Evolutionary conservation across 2,888 invertebrate species (phyloP).

Genomic region (Lepidonotus clava): DNA sequence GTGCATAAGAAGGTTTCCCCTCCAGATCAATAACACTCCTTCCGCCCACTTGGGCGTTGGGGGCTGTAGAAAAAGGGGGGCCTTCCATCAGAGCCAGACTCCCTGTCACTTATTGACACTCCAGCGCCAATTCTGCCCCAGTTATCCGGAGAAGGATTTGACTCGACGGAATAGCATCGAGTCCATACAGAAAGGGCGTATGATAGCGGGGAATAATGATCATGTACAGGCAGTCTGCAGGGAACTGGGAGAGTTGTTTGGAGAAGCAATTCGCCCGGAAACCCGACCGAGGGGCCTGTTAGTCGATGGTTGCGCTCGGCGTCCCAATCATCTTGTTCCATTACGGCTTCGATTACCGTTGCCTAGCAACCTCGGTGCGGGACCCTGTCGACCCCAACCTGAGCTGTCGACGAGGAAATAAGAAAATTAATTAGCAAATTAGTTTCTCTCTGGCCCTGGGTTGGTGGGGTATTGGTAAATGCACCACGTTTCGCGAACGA

Average conservation of each 20-base stretch:
- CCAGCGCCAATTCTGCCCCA: background rate
- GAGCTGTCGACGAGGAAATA: slow-evolving; percentile 2
- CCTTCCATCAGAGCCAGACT: background rate
- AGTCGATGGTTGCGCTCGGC: background rate
- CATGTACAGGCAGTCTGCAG: background rate
- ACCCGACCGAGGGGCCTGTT: background rate
- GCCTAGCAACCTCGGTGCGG: background rate
- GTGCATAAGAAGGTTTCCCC: background rate
- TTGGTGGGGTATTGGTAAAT: too few species aligned
- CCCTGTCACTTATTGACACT: background rate
- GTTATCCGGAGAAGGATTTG: background rate
- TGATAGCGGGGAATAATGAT: background rate
- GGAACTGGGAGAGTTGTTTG: too few species aligned
- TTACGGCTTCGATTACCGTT: slow-evolving; percentile 2
- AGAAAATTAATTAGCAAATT: slow-evolving; percentile 28
- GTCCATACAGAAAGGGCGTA: too few species aligned
- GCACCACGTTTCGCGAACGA: too few species aligned
- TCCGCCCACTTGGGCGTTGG: background rate
- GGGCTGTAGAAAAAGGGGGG: background rate
- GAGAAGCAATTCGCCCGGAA: background rate
- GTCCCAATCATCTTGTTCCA: slow-evolving; percentile 32
- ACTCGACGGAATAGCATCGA: too few species aligned
- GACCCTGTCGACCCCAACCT: background rate
- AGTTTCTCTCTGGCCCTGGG: too few species aligned
- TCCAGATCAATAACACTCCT: background rate